Base-by-base conservation (phyloP, 1,140 invertebrate genomes). In the Bombus impatiens region DNA sequence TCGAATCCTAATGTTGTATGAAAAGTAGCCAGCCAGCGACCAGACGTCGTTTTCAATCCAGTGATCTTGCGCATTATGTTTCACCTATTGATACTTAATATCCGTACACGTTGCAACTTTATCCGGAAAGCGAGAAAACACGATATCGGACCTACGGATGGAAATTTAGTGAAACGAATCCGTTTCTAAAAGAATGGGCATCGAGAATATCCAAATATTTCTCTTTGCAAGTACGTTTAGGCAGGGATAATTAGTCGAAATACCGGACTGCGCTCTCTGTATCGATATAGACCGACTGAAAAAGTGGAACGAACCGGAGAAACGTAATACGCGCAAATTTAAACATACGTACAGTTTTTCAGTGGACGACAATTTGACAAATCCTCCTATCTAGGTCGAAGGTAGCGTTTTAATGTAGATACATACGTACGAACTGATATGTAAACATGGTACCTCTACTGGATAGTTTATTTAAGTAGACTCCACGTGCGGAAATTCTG, bases 1-100 rank as follows among this genome's bases (percentile, higher is more conserved):
- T 90, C 70, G 72, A 84, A 84, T 86, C 77, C 82, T 86, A 84
- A 90, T 81, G 77, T 83, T 78, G 90, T 82, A 90, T 82, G 86
- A 86, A 88, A 84, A 82, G 67, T 68, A 72, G 67, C 18, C 8
- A 44, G n/a, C 22, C 47, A 81, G 13, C 62, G 42, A 10, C 28
- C 78, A 53, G 35, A 42, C 80, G 65, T 40, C 59, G 74, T 87
- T 89, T 89, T 87, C 78, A 62, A 89, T 89, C 67, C 80, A 59
- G 53, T 72, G 88, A 89, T 72, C 88, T 89, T 89, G 81, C 84
- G 84, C 75, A 40, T 82, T 76, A 88, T 70, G 65, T 77, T 70
- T 57, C 84, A 44, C 70, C 37, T 40, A 89, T 89, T 87, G 88
- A 83, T 86, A 86, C 81, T 81, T 89, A 74, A 89, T 83, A 86